Evolutionary conservation across 1,140 invertebrate genomes (phyloP), one percentile per base, ranked within the genome.

Genomic region (Drosophila trapezifrons): DNA sequence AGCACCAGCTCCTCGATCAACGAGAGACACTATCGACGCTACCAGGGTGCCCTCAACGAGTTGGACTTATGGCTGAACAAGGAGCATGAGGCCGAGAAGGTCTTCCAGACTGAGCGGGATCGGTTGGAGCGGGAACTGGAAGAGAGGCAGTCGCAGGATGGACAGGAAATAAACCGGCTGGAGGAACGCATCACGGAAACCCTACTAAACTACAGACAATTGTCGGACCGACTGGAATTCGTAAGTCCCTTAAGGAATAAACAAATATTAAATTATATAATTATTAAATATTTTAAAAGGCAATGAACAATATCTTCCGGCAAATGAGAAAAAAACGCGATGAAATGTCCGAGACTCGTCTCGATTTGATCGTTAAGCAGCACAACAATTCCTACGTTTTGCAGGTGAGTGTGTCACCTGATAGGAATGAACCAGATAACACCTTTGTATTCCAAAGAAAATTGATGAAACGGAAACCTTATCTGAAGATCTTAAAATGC

Each of bases 241-340:
- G 58, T 62, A 18, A 62, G 58, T 32, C 9, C 0, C 5, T 12
- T 32, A 4, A 2, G 27, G n/a, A 9, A 13, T 17, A 1, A 7
- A 17, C 10, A 17, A 46, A 22, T 15, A 15, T 15, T 15, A 0
- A 22, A 8, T 46, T 46, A 3, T 22, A 4, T 13, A 15, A 40
- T 1, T 13, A 4, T 13, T 1, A 32, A 10, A 7, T 18, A 12
- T 5, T 10, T 18, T 3, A 2, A 13, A 6, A 65, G 63, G 13
- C 63, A 9, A 9, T 32, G n/a, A 22, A 43, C 2, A 13, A 10
- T 17, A 3, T 10, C 2, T 13, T 67, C 1, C 4, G 17, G 3
- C 22, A 45, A 20, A 67, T 70, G 20, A 54, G 63, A 20, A 55
- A 8, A 10, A 54, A 67, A 9, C 62, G 66, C 3, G 17, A 67